Percentiles rank a stretch among this genome's conserved stretches.
These are phyloP conservation scores for Stenichneumon culpator DNA, from an alignment of 2,888 invertebrate species.

Conservation along the genomic window DNA sequence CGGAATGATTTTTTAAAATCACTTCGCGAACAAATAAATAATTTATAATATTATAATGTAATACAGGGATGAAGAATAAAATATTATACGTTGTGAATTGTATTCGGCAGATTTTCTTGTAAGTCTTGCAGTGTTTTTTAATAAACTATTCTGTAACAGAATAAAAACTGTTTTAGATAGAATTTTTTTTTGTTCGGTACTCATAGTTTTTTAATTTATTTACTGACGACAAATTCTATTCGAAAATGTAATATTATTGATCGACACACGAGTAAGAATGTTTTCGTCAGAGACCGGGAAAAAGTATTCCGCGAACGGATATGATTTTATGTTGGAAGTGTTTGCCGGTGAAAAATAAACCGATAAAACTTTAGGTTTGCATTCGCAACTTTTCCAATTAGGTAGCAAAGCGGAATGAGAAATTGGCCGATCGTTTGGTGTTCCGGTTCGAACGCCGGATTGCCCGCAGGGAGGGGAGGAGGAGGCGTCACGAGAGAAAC, in stretches of 20 bases:
- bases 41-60: too few species aligned
- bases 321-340: not conserved
- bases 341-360: not conserved
- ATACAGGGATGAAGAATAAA: too few species aligned
- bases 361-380: slow-evolving; percentile 11
- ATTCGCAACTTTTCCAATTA: slow-evolving; percentile 60
- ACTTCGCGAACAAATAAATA: too few species aligned
- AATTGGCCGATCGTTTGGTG: slow-evolving; percentile 30
- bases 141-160: not conserved
- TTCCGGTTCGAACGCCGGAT: slow-evolving; percentile 31
- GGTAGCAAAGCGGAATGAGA: slow-evolving; percentile 25
- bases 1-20: too few species aligned
- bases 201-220: not conserved
- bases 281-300: not conserved
- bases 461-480: not conserved
- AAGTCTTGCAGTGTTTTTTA: not conserved
- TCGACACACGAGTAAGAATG: not conserved
- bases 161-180: not conserved
- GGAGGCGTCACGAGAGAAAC: slow-evolving; percentile 23
- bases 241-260: not conserved
- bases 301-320: not conserved
- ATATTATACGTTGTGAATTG: too few species aligned
- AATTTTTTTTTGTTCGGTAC: not conserved
- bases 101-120: not conserved
- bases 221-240: not conserved